Evolutionary conservation across 2,888 invertebrate genomes (phyloP), one percentile per base, ranked within the genome.

Genomic region (Ectobius pallidus): DNA sequence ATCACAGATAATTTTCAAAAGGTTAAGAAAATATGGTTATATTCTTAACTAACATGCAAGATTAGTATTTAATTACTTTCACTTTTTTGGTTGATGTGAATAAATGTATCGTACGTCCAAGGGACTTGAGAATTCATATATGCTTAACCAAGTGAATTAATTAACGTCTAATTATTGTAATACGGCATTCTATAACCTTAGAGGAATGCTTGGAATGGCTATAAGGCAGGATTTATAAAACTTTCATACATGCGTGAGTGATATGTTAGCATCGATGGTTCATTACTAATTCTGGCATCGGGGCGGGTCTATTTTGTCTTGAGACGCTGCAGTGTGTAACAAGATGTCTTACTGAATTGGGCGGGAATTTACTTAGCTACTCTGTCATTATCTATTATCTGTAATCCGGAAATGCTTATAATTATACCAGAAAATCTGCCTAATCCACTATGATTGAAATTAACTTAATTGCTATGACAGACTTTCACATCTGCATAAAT

Each of bases 251-350:
- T 34, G 11, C 34, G 11, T 34, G 34, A 34, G 34, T 55, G 25
- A 11, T 14, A 25, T 22, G 22, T 22, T 55, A 20, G 16, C 25
- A 6, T 55, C 11, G 7, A 2, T 25, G 27, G 52, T 7, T 25
- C 55, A 25, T 25, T 55, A 55, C 25, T 55, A 55, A 25, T 55
- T 55, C 55, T 55, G 55, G 55, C 55, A 55, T 25, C 11, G 25
- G 55, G 55, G 55, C 25, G 55, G 55, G 22, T 2, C 55, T 3
- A 1, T 2, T 1, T 25, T 55, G 55, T 22, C 27, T 25, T 2
- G 9, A n/a, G n/a, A 2, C 55, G 22, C 55, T 9, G 14, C 14
- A 25, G 25, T 25, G 9, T 22, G 55, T 4, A 55, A 22, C 27
- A 55, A 55, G 55, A 55, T 16, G 55, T 55, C 55, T 25, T 11